Evolutionary conservation across 2,113 vertebrate species (phyloP).

Genomic region (Emydocephalus ijimae): DNA sequence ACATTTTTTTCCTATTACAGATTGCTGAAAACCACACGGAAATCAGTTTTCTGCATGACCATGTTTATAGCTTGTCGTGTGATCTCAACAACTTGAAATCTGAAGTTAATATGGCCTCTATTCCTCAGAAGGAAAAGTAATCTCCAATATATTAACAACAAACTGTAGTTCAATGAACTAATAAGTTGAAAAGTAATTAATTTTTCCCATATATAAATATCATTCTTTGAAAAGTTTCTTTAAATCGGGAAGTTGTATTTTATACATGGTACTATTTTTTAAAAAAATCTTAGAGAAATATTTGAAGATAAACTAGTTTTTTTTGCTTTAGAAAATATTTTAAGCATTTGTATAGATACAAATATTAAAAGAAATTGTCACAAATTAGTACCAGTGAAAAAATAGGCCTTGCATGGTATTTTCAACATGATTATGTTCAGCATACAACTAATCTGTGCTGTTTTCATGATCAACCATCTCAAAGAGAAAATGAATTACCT

Average conservation of each 20-base stretch:
- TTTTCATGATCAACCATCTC: neutral
- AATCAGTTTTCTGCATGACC: constrained; percentile 5
- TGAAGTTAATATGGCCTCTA: constrained; percentile 72
- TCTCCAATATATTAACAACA: constrained; percentile 7
- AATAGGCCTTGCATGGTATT: neutral
- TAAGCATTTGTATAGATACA: neutral
- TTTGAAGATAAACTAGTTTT: neutral
- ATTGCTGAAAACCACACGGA: constrained; percentile 24
- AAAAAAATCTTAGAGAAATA: neutral
- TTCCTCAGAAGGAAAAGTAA: constrained; percentile 70
- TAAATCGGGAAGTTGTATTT: neutral
- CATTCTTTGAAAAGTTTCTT: neutral
- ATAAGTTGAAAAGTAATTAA: neutral
- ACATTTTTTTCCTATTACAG: neutral
- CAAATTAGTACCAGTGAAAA: neutral
- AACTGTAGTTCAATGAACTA: neutral
- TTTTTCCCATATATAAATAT: neutral
- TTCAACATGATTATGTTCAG: neutral
- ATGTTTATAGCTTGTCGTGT: constrained; percentile 1
- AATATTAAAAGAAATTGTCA: neutral
- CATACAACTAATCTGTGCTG: neutral
- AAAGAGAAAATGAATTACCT: neutral
- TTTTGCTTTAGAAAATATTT: neutral
- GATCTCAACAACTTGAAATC: constrained; percentile 60
- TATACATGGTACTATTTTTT: neutral